These are phyloP conservation scores for Mastacembelus armatus DNA, from an alignment of 2,797 vertebrate genomes.

Conservation along the genomic window DNA sequence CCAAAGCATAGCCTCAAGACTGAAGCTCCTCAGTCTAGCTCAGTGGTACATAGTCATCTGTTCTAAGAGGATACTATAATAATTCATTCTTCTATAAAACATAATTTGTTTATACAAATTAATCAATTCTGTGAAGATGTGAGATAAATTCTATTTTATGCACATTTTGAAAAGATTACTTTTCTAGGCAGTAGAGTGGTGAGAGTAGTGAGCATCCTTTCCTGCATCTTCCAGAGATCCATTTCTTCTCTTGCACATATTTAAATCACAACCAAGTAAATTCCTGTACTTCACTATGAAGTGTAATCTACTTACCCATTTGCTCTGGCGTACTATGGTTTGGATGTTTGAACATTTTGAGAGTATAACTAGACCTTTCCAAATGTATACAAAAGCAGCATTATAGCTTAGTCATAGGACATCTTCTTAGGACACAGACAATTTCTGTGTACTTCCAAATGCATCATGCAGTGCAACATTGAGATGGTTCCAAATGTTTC, in stretches of 20 bases:
- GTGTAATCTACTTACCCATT: constrained; percentile 15
- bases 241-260: background rate
- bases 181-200: background rate
- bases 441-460: constrained; percentile 7
- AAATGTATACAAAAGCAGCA: background rate
- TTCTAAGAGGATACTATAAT: background rate
- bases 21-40: background rate
- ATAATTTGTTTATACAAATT: background rate
- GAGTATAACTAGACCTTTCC: background rate
- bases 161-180: background rate
- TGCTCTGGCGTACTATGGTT: background rate
- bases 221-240: background rate
- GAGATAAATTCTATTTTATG: background rate
- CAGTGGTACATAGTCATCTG: background rate
- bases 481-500: constrained; percentile 11
- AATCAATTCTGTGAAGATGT: background rate
- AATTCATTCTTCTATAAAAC: background rate
- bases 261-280: background rate
- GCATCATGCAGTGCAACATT: background rate
- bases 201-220: constrained; percentile 44
- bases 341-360: background rate
- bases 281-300: background rate
- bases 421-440: background rate
- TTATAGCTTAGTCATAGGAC: background rate
- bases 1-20: constrained; percentile 1